Base-by-base conservation (phyloP, 2,888 invertebrate genomes). In the Neoitamus cyanurus region DNA sequence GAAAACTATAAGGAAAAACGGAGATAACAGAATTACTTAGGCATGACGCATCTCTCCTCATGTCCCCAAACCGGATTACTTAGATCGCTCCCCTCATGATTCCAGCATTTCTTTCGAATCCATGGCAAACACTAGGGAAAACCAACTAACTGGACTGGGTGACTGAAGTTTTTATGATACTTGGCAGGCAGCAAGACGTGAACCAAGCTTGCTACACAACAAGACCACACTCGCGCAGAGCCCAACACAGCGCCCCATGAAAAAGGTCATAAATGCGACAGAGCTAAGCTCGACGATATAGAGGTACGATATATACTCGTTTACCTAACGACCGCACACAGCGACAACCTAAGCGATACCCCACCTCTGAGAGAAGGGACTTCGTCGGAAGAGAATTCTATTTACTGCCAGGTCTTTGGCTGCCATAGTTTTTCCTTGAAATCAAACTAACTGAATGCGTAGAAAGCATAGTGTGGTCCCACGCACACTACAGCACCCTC, bases 61-160 rank as follows among this genome's bases (percentile, higher is more conserved):
- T 78, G 78, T 78, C 78, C 78, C 48, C 78, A 70, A 78, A 78
- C 78, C 78, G 78, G 78, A 78, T 78, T 78, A 78, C 78, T 78
- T 48, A 31, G 78, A 46, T 78, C 48, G 48, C 78, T 78, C 78
- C 78, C 78, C 30, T 48, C 78, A 73, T 73, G 78, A 78, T 48
- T 78, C 25, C 78, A 46, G 48, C 78, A 34, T 78, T 31, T 78
- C 46, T 78, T 46, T 70, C 11, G 31, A 6, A 31, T n/a, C 34
- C 31, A 70, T 70, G 25, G 73, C 73, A 36, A 36, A 36, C 78
- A 30, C 78, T 31, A 78, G 78, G 78, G 46, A 78, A 78, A 78
- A 78, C 48, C 42, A 78, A 78, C 78, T 46, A 78, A 46, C 78
- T 78, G 78, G 78, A 78, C 78, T 78, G 78, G 78, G 78, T 78